Evolutionary conservation across 2,888 invertebrate species (phyloP).

Genomic region (Pristionchus fissidentatus): DNA sequence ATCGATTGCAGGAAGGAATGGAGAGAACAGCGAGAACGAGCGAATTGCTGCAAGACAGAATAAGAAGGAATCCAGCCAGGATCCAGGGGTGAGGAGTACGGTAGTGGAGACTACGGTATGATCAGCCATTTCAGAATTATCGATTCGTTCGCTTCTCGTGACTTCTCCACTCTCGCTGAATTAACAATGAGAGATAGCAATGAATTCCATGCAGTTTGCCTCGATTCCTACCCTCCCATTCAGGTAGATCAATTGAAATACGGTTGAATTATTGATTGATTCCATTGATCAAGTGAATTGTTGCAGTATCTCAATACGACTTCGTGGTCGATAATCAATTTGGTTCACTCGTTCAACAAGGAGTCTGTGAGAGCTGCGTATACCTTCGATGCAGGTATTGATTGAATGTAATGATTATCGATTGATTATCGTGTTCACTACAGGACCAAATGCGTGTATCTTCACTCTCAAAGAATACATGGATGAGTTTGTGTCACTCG

Average conservation of each 20-base stretch:
- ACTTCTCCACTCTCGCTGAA: constrained; percentile 90
- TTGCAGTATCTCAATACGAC: constrained; percentile 88
- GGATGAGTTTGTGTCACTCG: not conserved
- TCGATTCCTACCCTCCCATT: constrained; percentile 94
- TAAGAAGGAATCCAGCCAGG: constrained; percentile 70
- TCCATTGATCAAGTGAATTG: not conserved
- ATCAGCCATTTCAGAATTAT: constrained; percentile 56
- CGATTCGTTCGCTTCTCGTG: constrained; percentile 81
- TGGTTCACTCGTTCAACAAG: constrained; percentile 88
- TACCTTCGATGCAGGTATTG: constrained; percentile 93
- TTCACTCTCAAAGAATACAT: constrained; percentile 45
- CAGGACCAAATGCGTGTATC: constrained; percentile 64
- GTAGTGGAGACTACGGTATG: not conserved
- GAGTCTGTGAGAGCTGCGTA: constrained; percentile 85
- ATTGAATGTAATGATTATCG: not conserved
- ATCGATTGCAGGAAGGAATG: constrained; percentile 83
- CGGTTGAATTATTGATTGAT: not conserved
- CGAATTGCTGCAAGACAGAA: constrained; percentile 85
- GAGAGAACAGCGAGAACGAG: constrained; percentile 86
- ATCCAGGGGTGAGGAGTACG: not conserved
- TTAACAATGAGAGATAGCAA: constrained; percentile 96
- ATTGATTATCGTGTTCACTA: not conserved
- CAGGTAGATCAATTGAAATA: constrained; percentile 46
- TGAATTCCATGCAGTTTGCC: constrained; percentile 92
- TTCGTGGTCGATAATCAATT: constrained; percentile 85